Percentiles rank a stretch among this genome's conserved stretches.
phyloP scores from a whole-genome alignment of 2,113 vertebrate genomes.

The Coregonus clupeaformis region DNA sequence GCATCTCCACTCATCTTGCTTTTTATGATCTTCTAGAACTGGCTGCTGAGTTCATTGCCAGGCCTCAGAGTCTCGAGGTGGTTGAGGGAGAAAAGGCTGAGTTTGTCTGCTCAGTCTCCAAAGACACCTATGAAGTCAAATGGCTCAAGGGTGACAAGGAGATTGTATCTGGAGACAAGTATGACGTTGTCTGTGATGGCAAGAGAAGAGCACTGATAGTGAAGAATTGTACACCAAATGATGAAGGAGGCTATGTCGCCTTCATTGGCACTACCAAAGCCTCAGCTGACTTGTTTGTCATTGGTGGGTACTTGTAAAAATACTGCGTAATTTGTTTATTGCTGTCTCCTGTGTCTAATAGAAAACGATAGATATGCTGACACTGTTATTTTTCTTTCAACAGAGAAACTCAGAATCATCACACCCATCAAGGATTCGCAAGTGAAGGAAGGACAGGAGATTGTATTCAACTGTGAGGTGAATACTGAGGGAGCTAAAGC shows the following conservation, averaged over 20 bases:
- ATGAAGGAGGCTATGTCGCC: conserved; percentile 84
- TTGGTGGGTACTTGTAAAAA: conserved; percentile 72
- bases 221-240: conserved; percentile 82
- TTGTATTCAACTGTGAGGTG: conserved; percentile 93
- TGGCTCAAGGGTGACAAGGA: conserved; percentile 84
- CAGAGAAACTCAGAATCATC: conserved; percentile 94
- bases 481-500: conserved; percentile 93
- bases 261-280: conserved; percentile 85
- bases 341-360: neutral
- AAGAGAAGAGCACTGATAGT: conserved; percentile 87
- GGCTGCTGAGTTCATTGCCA: conserved; percentile 85
- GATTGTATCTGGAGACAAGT: conserved; percentile 84
- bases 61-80: conserved; percentile 82
- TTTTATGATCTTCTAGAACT: conserved; percentile 74
- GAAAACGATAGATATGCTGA: neutral
- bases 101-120: conserved; percentile 87
- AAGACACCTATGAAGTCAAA: conserved; percentile 86
- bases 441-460: conserved; percentile 88
- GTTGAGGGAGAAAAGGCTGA: conserved; percentile 87
- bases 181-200: conserved; percentile 85
- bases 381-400: conserved; percentile 22
- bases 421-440: conserved; percentile 88
- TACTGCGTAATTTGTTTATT: neutral
- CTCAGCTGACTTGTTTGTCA: conserved; percentile 84
- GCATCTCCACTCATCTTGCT: neutral